Evolutionary conservation across 2,888 invertebrate species (phyloP), one percentile per base, ranked within the genome.

Genomic region (Cosmorhoe ocellata): DNA sequence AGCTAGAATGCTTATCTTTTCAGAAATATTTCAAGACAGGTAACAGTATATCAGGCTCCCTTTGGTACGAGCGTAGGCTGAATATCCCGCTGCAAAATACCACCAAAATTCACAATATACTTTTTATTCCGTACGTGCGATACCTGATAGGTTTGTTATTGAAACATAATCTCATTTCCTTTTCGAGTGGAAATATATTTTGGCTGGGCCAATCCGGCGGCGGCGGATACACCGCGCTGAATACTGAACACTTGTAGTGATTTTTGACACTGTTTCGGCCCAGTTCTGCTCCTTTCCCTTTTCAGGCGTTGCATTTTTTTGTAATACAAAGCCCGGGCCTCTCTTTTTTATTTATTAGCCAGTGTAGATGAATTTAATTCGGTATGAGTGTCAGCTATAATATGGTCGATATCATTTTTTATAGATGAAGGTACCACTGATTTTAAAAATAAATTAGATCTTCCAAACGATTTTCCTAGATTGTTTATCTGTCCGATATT

Each of bases 131-230:
- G 56, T 64, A 64, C 75, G 67, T 71, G 66, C 70, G 67, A 59
- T 56, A 51, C 61, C 64, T 74, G 69, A 73, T 76, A 74, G 66
- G 73, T 74, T 73, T 79, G 82, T 79, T 80, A 81, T 81, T 78
- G 78, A 75, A 79, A 76, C 69, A 78, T 81, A 81, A 81, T 81
- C 76, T 70, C 71, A 74, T 82, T 81, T 79, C 73, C 73, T 63
- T 69, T 72, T 74, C 71, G 69, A 74, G 73, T 67, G 71, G 66
- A 79, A 79, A 80, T 77, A 80, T 76, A 80, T 77, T 78, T 79
- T 74, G 66, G 77, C 72, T 68, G 61, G 52, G 56, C 56, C 64
- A 71, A 75, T 72, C 70, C 64, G 54, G 58, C 52, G 59, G 58
- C 52, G 59, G 61, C 58, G 65, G 51, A 54, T 49, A 49, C 52